Percentiles rank a stretch among this genome's conserved stretches.
Conservation (phyloP, 2,113 vertebrate genomes). For the Alectura lathami region DNA sequence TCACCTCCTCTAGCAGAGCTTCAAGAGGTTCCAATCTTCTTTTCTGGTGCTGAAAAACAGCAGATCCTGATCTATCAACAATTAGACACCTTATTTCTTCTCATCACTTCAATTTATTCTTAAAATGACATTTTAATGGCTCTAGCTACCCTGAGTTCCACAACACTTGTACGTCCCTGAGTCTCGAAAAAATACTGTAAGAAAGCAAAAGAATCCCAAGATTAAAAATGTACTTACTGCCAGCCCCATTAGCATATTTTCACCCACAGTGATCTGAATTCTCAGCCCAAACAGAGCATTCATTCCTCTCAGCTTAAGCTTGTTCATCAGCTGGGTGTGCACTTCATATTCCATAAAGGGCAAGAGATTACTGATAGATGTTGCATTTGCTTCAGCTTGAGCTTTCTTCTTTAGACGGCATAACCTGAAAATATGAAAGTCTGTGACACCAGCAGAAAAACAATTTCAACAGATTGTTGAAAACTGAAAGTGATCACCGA, state of each 20-base stretch:
- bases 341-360: slow-evolving; percentile 99
- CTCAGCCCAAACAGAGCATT: slow-evolving; percentile 93
- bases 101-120: not conserved
- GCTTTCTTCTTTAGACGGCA: slow-evolving; percentile 97
- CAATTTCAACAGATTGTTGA: not conserved
- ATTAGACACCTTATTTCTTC: not conserved
- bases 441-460: not conserved
- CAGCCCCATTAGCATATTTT: slow-evolving; percentile 95
- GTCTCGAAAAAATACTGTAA: not conserved
- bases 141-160: not conserved
- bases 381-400: slow-evolving; percentile 96
- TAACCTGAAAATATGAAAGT: slow-evolving; percentile 72
- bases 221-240: slow-evolving; percentile 83
- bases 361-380: slow-evolving; percentile 91
- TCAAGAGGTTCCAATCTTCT: not conserved
- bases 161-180: not conserved
- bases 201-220: not conserved
- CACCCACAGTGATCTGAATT: slow-evolving; percentile 95
- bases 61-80: not conserved
- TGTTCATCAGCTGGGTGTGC: slow-evolving; percentile 98
- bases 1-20: not conserved
- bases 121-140: not conserved
- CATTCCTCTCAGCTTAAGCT: slow-evolving; percentile 95
- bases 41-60: not conserved
- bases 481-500: not conserved